Evolutionary conservation across 2,113 vertebrate genomes (phyloP).

Genomic region (Copsychus sechellarum): DNA sequence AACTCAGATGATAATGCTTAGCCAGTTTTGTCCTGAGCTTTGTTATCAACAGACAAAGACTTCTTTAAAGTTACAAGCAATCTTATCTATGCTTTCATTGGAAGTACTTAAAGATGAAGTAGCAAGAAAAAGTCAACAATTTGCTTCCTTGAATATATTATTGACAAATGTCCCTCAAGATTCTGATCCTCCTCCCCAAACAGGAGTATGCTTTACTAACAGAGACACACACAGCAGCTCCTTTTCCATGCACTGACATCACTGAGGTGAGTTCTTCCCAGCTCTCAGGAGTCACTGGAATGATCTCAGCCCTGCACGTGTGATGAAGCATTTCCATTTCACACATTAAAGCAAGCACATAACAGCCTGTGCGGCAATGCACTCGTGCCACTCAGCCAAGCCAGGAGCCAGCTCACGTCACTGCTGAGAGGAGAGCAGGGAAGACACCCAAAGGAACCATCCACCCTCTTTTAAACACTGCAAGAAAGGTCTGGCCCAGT

Average conservation of each 20-base stretch:
- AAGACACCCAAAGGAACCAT: background rate
- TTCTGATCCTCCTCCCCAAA: background rate
- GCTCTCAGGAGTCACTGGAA: background rate
- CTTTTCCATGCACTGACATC: background rate
- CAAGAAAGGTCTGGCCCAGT: background rate
- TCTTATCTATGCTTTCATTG: background rate
- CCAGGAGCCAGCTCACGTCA: background rate
- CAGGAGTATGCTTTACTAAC: background rate
- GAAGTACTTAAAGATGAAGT: background rate
- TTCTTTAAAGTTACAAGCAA: background rate
- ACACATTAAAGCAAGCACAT: background rate
- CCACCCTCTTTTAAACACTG: background rate
- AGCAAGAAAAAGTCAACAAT: slow-evolving; percentile 5
- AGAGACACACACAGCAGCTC: background rate
- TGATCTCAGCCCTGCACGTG: background rate
- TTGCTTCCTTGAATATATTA: background rate
- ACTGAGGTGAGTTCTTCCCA: background rate
- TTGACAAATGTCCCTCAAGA: background rate
- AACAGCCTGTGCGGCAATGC: background rate
- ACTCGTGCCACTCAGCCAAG: background rate
- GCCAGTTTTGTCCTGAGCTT: background rate
- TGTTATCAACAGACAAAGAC: background rate
- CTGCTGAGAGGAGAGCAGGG: background rate
- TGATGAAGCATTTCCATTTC: background rate
- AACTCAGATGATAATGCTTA: background rate